Evolutionary conservation across 1,140 invertebrate species (phyloP).

Genomic region (Spodoptera frugiperda): DNA sequence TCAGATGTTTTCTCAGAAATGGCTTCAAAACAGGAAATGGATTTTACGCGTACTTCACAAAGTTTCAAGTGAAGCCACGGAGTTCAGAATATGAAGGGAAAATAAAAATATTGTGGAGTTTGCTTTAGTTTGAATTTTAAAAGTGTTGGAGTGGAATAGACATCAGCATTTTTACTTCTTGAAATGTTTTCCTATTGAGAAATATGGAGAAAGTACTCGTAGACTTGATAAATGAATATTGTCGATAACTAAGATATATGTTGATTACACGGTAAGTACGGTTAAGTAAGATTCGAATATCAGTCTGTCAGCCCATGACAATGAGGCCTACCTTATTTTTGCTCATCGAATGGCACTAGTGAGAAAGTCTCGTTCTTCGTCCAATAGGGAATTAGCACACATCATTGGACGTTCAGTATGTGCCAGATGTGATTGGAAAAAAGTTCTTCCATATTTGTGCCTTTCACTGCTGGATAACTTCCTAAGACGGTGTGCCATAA

Average conservation of each 20-base stretch:
- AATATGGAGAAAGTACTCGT: slow-evolving; percentile 11
- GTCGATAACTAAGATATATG: not conserved
- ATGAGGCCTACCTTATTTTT: no score
- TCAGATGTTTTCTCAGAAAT: not conserved
- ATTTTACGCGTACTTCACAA: not conserved
- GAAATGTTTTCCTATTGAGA: not conserved
- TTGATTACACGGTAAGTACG: no score
- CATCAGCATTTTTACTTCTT: not conserved
- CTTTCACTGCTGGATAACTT: no score
- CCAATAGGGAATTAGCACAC: no score
- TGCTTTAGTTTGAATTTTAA: not conserved
- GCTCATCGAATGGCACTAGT: no score
- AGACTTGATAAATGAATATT: slow-evolving; percentile 13
- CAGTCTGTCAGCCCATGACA: no score
- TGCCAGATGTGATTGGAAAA: no score
- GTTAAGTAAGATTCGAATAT: no score
- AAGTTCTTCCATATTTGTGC: no score
- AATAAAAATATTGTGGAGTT: slow-evolving; percentile 8
- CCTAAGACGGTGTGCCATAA: no score
- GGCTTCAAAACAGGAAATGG: not conserved
- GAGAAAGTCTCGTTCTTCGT: no score
- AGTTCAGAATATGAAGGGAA: not conserved
- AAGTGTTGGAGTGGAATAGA: not conserved
- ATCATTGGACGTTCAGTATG: no score
- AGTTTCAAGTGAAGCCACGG: slow-evolving; percentile 7